A percentile compares a stretch with the other conserved stretches of the same genome.
Evolutionary conservation across 2,888 invertebrate species (phyloP).

Genomic region (Griposia aprilina): DNA sequence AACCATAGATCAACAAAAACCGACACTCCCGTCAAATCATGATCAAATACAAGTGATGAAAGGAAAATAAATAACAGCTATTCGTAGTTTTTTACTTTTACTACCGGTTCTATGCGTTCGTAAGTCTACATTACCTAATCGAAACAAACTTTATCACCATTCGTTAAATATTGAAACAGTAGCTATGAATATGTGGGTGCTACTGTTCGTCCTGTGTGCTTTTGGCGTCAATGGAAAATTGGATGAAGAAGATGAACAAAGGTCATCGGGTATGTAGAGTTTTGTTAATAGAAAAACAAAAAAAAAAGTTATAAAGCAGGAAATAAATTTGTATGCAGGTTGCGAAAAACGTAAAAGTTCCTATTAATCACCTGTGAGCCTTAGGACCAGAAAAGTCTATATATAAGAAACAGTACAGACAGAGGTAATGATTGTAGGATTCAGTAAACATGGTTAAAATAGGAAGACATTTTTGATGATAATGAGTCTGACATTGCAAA

Average conservation of each 20-base stretch:
- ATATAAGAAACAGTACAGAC: not conserved
- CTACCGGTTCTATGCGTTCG: constrained; percentile 35
- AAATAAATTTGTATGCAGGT: not conserved
- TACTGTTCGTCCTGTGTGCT: constrained; percentile 46
- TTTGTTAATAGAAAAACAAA: not conserved
- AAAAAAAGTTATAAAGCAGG: not conserved
- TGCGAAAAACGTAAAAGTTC: not conserved
- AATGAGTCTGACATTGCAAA: not conserved
- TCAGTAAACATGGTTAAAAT: not conserved
- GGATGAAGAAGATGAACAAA: constrained; percentile 35
- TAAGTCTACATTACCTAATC: constrained; percentile 24
- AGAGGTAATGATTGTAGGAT: not conserved
- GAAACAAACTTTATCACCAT: constrained; percentile 20
- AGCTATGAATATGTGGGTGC: constrained; percentile 37
- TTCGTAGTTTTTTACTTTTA: not conserved
- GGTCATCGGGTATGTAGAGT: constrained; percentile 48
- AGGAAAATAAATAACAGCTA: not conserved
- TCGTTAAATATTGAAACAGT: constrained; percentile 24
- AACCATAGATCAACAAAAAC: not conserved
- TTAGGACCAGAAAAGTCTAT: not conserved
- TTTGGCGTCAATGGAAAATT: constrained; percentile 47
- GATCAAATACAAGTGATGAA: constrained; percentile 7
- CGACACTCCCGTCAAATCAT: not conserved
- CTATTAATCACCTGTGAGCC: not conserved
- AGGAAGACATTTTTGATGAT: not conserved